Evolutionary conservation across 2,888 invertebrate genomes (phyloP), one percentile per base, ranked within the genome.

Genomic region (Eristalis tenax): DNA sequence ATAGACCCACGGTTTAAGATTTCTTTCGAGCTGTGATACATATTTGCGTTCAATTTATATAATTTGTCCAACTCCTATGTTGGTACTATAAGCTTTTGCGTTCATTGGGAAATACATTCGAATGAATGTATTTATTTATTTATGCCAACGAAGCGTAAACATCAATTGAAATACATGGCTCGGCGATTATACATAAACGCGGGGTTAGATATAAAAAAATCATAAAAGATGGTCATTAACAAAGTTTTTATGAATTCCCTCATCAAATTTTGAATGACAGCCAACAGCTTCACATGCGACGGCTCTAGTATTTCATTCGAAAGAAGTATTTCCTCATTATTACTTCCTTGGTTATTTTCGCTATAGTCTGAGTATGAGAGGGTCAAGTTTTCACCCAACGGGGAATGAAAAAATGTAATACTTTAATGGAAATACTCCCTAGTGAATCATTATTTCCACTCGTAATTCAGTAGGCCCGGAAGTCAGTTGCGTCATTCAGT

Each of bases 1-100:
- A 71, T 82, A 82, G 70, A 82, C 23, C 23, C 15, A 18, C 50
- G 23, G 65, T 75, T 43, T 70, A 65, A 70, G 38, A 65, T 69
- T 64, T 75, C 57, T 70, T 70, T 23, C 64, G 59, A 70, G 57
- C 69, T 81, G 56, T 63, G 28, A 43, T 66, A 35, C 59, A 38
- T 66, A 10, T 66, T 35, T n/a, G 59, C 35, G 73, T 65, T 66
- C 10, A 38, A 57, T 71, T 57, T 23, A 13, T 40, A 40, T 38
- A 75, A 75, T 40, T 40, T 15, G 18, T 6, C 18, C 38, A 59
- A 66, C 38, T 26, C 35, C 64, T 74, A 63, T 26, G 40, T 57
- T 65, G 26, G 57, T 26, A 18, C n/a, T 65, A 57, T 68, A 50
- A 28, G 26, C n/a, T 50, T 23, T 26, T 75, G 15, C 32, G 23